phyloP scores from a whole-genome alignment of 2,797 vertebrate genomes.

The Lutjanus campechanus region DNA sequence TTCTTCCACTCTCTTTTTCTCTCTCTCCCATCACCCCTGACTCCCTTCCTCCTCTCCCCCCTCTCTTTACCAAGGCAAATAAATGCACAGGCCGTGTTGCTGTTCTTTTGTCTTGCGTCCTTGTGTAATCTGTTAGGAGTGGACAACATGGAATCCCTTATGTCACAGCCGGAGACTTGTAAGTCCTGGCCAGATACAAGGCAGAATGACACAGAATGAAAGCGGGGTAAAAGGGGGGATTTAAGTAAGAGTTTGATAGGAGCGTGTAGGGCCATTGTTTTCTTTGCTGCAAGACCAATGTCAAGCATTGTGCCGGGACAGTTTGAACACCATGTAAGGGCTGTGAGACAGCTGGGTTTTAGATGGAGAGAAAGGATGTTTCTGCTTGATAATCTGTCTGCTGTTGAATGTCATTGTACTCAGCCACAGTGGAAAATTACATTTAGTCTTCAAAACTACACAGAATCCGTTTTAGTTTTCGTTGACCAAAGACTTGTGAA shows the following conservation, averaged over 20 bases:
- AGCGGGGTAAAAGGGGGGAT: conserved; percentile 77
- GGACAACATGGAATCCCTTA: conserved; percentile 85
- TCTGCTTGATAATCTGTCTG: conserved; percentile 51
- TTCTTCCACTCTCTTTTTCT: conserved; percentile 33
- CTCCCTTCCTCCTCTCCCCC: conserved; percentile 35
- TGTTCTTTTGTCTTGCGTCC: conserved; percentile 88
- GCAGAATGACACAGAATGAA: conserved; percentile 80
- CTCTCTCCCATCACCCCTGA: conserved; percentile 40
- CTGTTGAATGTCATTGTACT: conserved; percentile 38
- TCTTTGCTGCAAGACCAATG: conserved; percentile 74
- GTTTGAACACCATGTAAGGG: conserved; percentile 70
- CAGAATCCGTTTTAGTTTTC: background rate
- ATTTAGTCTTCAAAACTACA: conserved; percentile 29
- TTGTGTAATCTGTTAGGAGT: conserved; percentile 87
- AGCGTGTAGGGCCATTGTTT: conserved; percentile 81
- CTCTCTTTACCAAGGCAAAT: conserved; percentile 84
- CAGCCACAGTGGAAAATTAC: conserved; percentile 19
- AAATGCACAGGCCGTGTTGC: conserved; percentile 83
- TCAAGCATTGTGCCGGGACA: conserved; percentile 75
- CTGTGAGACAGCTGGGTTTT: conserved; percentile 55
- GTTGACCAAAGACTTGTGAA: background rate
- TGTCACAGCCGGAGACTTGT: conserved; percentile 86
- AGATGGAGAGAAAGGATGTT: conserved; percentile 54
- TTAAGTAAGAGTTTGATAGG: conserved; percentile 81
- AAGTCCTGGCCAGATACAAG: conserved; percentile 83